Conservation (phyloP, 2,888 invertebrate genomes). For the Diploptera punctata region DNA sequence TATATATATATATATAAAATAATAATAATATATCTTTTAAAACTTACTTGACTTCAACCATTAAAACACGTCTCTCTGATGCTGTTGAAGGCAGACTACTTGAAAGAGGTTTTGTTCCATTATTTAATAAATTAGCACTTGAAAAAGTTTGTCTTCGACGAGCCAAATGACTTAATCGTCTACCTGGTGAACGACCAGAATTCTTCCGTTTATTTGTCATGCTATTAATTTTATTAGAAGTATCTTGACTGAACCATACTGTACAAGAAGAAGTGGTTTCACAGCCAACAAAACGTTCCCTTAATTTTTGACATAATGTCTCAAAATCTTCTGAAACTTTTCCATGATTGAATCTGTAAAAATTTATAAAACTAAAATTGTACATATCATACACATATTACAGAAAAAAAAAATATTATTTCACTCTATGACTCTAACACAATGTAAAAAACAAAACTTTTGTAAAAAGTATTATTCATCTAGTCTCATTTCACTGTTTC, state of each 20-base stretch:
- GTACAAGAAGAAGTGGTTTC: constrained; percentile 76
- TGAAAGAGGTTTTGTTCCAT: constrained; percentile 59
- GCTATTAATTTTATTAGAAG: constrained; percentile 63
- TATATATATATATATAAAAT: neutral
- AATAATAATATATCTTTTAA: too few species aligned
- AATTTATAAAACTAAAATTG: too few species aligned
- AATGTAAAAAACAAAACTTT: too few species aligned
- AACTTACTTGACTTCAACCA: constrained; percentile 69
- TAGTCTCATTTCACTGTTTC: too few species aligned
- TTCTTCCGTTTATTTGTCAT: constrained; percentile 44
- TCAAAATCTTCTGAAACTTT: constrained; percentile 74
- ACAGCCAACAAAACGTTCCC: constrained; percentile 73
- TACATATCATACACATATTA: too few species aligned
- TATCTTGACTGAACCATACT: constrained; percentile 63
- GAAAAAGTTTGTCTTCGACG: constrained; percentile 78
- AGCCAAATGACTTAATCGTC: constrained; percentile 78
- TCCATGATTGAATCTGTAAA: constrained; percentile 73
- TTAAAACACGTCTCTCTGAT: constrained; percentile 57
- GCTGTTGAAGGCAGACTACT: constrained; percentile 52
- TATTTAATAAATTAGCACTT: constrained; percentile 66
- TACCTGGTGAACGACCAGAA: constrained; percentile 72
- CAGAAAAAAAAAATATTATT: too few species aligned
- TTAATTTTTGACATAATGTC: constrained; percentile 67
- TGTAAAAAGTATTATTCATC: too few species aligned
- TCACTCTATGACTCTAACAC: too few species aligned